phyloP scores from a whole-genome alignment of 2,888 invertebrate genomes.

The Callosobruchus maculatus region DNA sequence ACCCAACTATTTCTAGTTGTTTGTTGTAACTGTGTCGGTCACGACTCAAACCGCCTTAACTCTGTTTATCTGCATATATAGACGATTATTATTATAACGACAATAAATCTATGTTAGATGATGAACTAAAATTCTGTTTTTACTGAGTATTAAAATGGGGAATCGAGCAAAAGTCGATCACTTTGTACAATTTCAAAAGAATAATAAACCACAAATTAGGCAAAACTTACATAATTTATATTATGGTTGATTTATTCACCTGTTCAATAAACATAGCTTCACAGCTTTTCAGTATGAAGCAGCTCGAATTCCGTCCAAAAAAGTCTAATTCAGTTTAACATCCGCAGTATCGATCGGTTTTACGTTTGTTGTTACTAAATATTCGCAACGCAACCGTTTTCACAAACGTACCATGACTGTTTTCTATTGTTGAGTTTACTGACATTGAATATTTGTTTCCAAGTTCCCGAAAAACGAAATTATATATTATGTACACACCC shows the following conservation, averaged over 20 bases:
- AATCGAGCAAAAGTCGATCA: too few species aligned
- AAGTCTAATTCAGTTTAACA: not conserved
- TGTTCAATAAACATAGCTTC: not conserved
- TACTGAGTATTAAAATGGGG: too few species aligned
- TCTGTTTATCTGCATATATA: too few species aligned
- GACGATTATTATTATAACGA: too few species aligned
- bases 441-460: not conserved
- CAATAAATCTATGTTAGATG: too few species aligned
- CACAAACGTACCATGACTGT: not conserved
- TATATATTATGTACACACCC: not conserved
- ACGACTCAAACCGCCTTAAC: too few species aligned
- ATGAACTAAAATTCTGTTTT: too few species aligned
- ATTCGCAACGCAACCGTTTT: not conserved
- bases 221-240: not conserved
- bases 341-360: not conserved
- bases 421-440: not conserved
- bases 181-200: too few species aligned
- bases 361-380: not conserved
- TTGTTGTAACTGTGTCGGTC: too few species aligned
- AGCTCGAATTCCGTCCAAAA: not conserved
- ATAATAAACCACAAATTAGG: too few species aligned
- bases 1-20: too few species aligned
- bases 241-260: not conserved
- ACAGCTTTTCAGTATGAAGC: not conserved
- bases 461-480: not conserved